These are phyloP conservation scores for Cladopsammia gracilis DNA, from an alignment of 64 coral and sea anemone species.

Conservation along the genomic window DNA sequence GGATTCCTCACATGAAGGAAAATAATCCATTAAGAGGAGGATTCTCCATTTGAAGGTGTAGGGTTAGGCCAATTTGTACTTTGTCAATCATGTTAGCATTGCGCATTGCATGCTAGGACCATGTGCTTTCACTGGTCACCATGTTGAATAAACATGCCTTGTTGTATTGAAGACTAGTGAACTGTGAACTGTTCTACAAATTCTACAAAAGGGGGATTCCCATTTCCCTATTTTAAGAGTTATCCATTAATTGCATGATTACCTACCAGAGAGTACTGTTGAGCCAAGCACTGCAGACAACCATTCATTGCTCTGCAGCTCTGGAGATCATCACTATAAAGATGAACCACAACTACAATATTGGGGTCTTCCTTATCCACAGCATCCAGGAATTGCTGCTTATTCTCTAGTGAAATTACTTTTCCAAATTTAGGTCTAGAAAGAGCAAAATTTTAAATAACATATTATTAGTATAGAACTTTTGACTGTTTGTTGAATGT, in stretches of 20 bases:
- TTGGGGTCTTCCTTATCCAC: constrained; percentile 66
- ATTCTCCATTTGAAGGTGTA: too few relatives aligned
- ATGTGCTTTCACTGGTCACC: not conserved
- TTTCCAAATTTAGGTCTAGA: constrained; percentile 67
- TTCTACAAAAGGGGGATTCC: too few relatives aligned
- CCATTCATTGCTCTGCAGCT: constrained; percentile 92
- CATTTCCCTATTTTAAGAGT: too few relatives aligned
- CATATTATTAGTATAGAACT: not conserved
- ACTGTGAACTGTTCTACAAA: too few relatives aligned
- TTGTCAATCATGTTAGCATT: not conserved
- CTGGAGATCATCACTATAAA: constrained; percentile 68
- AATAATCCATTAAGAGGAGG: too few relatives aligned
- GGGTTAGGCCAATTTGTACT: not conserved
- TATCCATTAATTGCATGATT: not conserved
- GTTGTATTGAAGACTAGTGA: too few relatives aligned
- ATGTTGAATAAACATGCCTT: constrained; percentile 34
- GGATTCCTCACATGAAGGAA: too few relatives aligned
- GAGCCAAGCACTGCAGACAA: constrained; percentile 82
- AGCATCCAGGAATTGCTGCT: constrained; percentile 53
- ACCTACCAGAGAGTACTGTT: constrained; percentile 85
- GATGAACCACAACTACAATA: constrained; percentile 59
- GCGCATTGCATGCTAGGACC: not conserved
- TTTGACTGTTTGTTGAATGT: too few relatives aligned
- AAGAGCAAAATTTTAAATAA: not conserved
- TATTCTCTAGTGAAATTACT: constrained; percentile 29